phyloP scores from a whole-genome alignment of 1,140 invertebrate species.

The Anoplophora glabripennis region DNA sequence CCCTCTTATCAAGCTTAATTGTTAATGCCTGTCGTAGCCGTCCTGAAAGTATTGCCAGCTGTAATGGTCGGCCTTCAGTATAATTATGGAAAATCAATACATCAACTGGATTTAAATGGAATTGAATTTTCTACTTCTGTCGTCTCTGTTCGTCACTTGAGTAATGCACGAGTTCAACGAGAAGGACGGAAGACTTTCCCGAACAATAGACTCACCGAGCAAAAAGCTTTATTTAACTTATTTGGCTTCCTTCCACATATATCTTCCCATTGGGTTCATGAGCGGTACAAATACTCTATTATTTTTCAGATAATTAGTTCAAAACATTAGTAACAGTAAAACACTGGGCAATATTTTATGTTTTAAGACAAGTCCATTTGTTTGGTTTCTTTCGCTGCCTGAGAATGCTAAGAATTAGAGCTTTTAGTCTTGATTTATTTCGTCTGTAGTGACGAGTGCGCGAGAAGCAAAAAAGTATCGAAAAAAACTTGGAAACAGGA shows the following conservation, averaged over 20 bases:
- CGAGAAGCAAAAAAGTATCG: too few relatives aligned
- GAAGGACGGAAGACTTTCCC: too few relatives aligned
- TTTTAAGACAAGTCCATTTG: slow-evolving; percentile 3
- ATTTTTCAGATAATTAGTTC: slow-evolving; percentile 18
- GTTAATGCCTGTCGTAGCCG: too few relatives aligned
- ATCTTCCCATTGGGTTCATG: slow-evolving; percentile 8
- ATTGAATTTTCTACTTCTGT: too few relatives aligned
- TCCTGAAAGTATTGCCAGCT: too few relatives aligned
- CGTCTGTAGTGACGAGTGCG: background rate
- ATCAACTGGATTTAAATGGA: too few relatives aligned
- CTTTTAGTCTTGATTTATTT: slow-evolving; percentile 4
- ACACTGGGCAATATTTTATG: slow-evolving; percentile 4
- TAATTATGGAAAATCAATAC: too few relatives aligned
- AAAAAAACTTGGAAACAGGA: too few relatives aligned
- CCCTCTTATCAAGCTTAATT: too few relatives aligned
- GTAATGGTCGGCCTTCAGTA: too few relatives aligned
- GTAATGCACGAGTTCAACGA: too few relatives aligned
- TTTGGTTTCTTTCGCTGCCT: background rate
- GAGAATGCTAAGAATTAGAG: background rate
- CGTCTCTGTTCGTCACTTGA: too few relatives aligned
- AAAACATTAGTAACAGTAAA: slow-evolving; percentile 10
- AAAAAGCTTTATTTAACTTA: slow-evolving; percentile 21
- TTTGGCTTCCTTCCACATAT: slow-evolving; percentile 16
- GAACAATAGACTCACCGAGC: background rate
- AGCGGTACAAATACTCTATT: slow-evolving; percentile 10